Percentiles rank a stretch among this genome's conserved stretches.
Conservation (phyloP, 1,140 invertebrate genomes). For the Himalopsyche phryganea region DNA sequence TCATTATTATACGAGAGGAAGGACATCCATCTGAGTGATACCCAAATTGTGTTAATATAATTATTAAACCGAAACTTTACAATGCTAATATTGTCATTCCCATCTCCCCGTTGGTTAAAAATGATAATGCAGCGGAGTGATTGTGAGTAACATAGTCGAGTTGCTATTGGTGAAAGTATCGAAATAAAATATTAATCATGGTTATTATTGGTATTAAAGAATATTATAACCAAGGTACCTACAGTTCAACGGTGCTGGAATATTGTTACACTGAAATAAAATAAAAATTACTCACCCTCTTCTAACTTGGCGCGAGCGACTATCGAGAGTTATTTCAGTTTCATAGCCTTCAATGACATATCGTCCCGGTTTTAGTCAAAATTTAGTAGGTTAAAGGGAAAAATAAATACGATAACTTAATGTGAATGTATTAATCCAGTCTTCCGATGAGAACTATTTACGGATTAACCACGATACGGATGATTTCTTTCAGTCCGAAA, state of each 20-base stretch:
- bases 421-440: too few relatives aligned
- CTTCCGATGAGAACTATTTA: too few relatives aligned
- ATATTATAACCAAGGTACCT: constrained; percentile 6
- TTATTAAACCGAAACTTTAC: not conserved
- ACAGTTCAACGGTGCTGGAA: constrained; percentile 13
- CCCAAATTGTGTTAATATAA: not conserved
- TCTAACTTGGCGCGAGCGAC: constrained; percentile 11
- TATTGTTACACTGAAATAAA: constrained; percentile 29
- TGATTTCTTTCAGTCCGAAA: too few relatives aligned
- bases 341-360: not conserved
- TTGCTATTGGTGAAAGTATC: not conserved
- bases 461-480: too few relatives aligned
- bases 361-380: too few relatives aligned
- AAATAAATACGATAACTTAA: too few relatives aligned
- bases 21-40: not conserved
- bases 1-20: not conserved
- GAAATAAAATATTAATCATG: not conserved
- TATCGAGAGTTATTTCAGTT: constrained; percentile 3
- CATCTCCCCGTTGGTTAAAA: too few relatives aligned
- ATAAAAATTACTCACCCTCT: constrained; percentile 29
- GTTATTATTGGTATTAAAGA: not conserved
- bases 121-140: too few relatives aligned
- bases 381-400: too few relatives aligned
- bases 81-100: not conserved
- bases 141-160: not conserved